Conservation (phyloP, 2,113 vertebrate species). For the Athene noctua region DNA sequence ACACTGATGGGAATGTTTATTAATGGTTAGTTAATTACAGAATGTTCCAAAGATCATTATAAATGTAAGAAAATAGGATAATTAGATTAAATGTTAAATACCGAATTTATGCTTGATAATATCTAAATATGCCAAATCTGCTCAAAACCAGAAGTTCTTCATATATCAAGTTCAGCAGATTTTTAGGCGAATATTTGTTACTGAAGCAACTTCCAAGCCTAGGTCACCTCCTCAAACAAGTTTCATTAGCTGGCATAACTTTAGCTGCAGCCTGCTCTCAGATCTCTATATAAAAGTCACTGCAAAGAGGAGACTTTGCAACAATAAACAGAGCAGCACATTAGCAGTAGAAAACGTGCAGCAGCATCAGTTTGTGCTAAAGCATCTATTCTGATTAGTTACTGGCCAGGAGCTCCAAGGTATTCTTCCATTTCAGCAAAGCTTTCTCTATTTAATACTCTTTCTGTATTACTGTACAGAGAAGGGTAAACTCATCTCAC, state of each 20-base stretch:
- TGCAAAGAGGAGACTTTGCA: neutral
- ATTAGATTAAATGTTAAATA: slow-evolving; percentile 39
- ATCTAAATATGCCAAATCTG: slow-evolving; percentile 4
- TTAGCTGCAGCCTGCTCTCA: neutral
- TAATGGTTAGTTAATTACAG: slow-evolving; percentile 33
- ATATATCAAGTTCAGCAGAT: neutral
- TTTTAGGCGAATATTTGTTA: neutral
- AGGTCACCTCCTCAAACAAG: neutral
- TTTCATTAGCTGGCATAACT: neutral
- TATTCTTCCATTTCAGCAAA: neutral
- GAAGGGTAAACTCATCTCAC: neutral
- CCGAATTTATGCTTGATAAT: neutral
- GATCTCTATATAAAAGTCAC: neutral
- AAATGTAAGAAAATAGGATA: neutral
- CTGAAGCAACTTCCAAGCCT: neutral
- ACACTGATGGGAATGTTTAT: slow-evolving; percentile 4
- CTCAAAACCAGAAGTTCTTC: neutral
- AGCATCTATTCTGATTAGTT: neutral
- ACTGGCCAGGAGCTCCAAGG: neutral
- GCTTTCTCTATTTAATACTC: neutral
- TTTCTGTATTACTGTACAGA: neutral
- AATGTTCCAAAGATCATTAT: slow-evolving; percentile 31
- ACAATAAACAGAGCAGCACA: neutral
- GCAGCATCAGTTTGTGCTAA: neutral
- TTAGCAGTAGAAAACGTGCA: neutral